These are phyloP conservation scores for Vipera ursinii DNA, from an alignment of 2,797 vertebrate genomes.

Conservation along the genomic window DNA sequence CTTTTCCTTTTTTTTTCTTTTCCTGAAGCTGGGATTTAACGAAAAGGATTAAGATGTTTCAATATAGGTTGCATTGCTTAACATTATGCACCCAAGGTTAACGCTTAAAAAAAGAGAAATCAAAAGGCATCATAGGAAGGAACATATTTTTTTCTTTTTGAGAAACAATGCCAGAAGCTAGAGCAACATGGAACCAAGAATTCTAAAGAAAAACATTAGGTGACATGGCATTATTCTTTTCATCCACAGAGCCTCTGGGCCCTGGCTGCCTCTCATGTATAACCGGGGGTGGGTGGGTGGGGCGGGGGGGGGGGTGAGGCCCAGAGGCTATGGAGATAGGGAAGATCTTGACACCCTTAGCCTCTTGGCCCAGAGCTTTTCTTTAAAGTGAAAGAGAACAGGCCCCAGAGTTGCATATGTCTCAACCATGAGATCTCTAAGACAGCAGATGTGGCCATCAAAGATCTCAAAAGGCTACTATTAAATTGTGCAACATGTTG, in stretches of 20 bases:
- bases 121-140: neutral
- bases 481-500: neutral
- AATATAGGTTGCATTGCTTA: slow-evolving; percentile 8
- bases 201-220: neutral
- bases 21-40: slow-evolving; percentile 3
- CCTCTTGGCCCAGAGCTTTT: neutral
- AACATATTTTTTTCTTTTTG: neutral
- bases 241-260: neutral
- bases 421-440: neutral
- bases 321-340: neutral
- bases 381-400: neutral
- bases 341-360: neutral
- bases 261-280: neutral
- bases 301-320: neutral
- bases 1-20: neutral
- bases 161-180: neutral
- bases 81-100: slow-evolving; percentile 1
- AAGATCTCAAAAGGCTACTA: neutral
- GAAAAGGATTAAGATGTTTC: slow-evolving; percentile 11
- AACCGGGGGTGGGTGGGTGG: too few relatives aligned
- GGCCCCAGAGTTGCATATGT: neutral
- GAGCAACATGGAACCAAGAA: neutral
- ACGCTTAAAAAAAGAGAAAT: neutral
- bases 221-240: neutral
- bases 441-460: neutral